Base-by-base conservation (phyloP, 2,113 vertebrate species). In the Himantopus leucocephalus region DNA sequence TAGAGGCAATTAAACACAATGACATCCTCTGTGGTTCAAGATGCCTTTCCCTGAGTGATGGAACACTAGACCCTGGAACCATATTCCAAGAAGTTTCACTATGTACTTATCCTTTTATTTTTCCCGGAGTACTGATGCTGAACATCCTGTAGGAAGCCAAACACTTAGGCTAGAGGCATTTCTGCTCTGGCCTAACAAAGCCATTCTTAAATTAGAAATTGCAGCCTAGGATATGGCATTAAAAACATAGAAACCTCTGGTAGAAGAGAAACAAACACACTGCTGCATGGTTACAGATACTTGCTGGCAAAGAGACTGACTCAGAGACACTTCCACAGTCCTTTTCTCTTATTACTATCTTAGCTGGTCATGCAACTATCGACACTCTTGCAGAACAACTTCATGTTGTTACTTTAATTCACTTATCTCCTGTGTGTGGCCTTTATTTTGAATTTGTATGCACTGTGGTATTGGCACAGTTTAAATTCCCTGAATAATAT, bases 401-500 rank as follows among this genome's bases (percentile, higher is more conserved):
- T 81, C 29, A 55, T 5, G 32, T 41, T 59, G 20, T 32, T 81
- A 52, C 30, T 87, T 53, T 62, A 85, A 68, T 79, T 86, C 76
- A 53, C 37, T 79, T 53, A 71, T 63, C 48, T 94, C 75, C 50
- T 23, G 39, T 18, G 29, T 24, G 39, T 64, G 66, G n/a, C 56
- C 39, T 74, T 88, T 85, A 94, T 56, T 94, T 88, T 92, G 32
- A 85, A 41, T 62, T 78, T 70, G 37, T 88, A 89, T 32, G 82
- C 68, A 94, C 34, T 80, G 63, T 30, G 1, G 6, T 70, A 80
- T 72, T 85, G 85, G 82, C 26, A 91, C 55, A 78, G 34, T 94
- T 96, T 94, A 52, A 91, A 82, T 7, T 71, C 67, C 83, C 66
- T 37, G 29, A 94, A 86, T 96, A 95, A 78, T 55, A 58, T 32